Evolutionary conservation across 2,888 invertebrate genomes (phyloP).

Genomic region (Chalcosyrphus nemorum): DNA sequence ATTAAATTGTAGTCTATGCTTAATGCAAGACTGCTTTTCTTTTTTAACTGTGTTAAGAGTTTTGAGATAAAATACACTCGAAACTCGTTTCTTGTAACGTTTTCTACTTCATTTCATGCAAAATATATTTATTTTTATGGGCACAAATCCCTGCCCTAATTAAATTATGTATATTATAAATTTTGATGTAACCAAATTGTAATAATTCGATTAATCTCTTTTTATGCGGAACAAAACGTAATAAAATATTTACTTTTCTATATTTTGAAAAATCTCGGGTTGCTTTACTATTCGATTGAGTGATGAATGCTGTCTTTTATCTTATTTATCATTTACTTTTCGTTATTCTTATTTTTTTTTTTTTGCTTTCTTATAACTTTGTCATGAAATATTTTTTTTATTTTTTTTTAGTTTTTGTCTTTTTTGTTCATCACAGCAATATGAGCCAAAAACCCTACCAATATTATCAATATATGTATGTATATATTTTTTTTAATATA

Average conservation of each 20-base stretch:
- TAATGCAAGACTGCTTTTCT: too few species aligned
- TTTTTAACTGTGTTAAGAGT: too few species aligned
- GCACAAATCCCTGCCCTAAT: too few species aligned
- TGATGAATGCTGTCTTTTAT: slow-evolving; percentile 58
- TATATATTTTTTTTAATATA: slow-evolving; percentile 48
- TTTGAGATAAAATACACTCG: too few species aligned
- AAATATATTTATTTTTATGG: too few species aligned
- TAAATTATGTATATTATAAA: too few species aligned
- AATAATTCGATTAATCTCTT: not conserved
- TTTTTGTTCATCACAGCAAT: slow-evolving; percentile 72
- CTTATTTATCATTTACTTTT: slow-evolving; percentile 1
- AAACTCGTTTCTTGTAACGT: too few species aligned
- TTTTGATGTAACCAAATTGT: not conserved
- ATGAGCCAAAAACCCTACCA: slow-evolving; percentile 74
- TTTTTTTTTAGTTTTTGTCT: slow-evolving; percentile 14
- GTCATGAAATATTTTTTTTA: not conserved
- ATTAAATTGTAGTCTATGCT: too few species aligned
- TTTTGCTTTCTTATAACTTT: slow-evolving; percentile 8
- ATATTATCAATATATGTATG: slow-evolving; percentile 61
- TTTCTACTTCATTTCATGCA: too few species aligned
- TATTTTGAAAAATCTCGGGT: not conserved
- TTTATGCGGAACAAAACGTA: not conserved
- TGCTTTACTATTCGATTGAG: slow-evolving; percentile 41
- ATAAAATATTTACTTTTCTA: not conserved
- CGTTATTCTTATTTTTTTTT: not conserved